phyloP scores from a whole-genome alignment of 2,797 vertebrate genomes.

The Cichlasoma orientale region DNA sequence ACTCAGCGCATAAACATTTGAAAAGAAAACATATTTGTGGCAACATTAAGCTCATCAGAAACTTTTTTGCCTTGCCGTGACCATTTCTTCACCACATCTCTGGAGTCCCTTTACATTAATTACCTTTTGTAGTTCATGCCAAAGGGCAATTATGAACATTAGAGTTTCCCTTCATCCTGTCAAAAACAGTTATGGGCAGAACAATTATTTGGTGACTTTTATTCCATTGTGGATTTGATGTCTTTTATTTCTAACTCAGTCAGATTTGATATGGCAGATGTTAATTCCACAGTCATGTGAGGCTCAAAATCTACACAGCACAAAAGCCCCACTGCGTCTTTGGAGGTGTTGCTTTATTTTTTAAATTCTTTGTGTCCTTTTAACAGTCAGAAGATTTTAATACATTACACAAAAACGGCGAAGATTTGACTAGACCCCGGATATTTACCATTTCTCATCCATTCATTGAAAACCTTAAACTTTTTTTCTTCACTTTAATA shows the following conservation, averaged over 20 bases:
- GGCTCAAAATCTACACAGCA: slow-evolving; percentile 1
- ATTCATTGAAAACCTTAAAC: slow-evolving; percentile 40
- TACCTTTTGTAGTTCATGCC: background rate
- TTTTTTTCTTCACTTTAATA: slow-evolving; percentile 64
- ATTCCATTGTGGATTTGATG: background rate
- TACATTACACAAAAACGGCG: slow-evolving; percentile 28
- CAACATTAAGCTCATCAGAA: background rate
- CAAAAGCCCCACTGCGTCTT: background rate
- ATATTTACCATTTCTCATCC: slow-evolving; percentile 45
- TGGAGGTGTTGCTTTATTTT: background rate
- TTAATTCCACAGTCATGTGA: background rate
- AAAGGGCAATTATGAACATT: background rate
- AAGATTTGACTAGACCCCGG: slow-evolving; percentile 41
- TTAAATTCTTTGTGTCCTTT: slow-evolving; percentile 29
- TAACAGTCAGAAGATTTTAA: slow-evolving; percentile 48
- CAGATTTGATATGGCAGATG: background rate
- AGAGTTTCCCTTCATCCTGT: slow-evolving; percentile 29
- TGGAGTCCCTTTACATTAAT: slow-evolving; percentile 1
- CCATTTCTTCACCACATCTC: background rate
- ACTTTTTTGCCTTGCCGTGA: background rate
- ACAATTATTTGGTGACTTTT: slow-evolving; percentile 5
- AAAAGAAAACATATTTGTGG: background rate
- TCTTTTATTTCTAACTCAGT: slow-evolving; percentile 19
- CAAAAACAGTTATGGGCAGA: slow-evolving; percentile 1
- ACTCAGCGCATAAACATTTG: background rate